Evolutionary conservation across 2,888 invertebrate species (phyloP).

Genomic region (Alcis repandata): DNA sequence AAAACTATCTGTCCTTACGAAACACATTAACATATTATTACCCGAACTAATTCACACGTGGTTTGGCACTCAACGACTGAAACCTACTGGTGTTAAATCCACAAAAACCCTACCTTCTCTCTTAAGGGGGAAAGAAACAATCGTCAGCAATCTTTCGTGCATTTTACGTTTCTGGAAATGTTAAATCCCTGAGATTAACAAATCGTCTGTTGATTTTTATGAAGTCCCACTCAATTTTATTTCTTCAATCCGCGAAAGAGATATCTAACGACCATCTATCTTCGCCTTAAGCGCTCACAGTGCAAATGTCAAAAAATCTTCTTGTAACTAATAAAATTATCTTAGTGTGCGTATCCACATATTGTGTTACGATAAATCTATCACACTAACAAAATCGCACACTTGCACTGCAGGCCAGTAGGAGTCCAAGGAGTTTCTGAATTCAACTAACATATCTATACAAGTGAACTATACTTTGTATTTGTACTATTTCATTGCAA

Average conservation of each 20-base stretch:
- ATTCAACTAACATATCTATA: background rate
- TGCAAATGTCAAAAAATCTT: background rate
- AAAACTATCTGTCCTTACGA: conserved; percentile 54
- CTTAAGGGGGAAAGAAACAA: no score
- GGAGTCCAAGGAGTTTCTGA: background rate
- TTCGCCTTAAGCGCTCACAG: conserved; percentile 44
- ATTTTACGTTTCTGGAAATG: no score
- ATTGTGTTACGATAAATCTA: no score
- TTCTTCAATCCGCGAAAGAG: no score
- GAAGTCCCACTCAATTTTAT: no score
- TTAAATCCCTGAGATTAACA: no score
- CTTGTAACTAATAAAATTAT: background rate
- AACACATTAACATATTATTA: conserved; percentile 48
- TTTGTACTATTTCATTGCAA: conserved; percentile 71
- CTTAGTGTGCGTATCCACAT: background rate
- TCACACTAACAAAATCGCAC: no score
- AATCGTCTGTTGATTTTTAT: no score
- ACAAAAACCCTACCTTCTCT: background rate
- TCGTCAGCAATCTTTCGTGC: no score
- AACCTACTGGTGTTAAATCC: conserved; percentile 12
- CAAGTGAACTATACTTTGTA: conserved; percentile 39
- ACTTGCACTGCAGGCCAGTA: background rate
- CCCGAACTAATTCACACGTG: conserved; percentile 54
- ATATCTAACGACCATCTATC: no score
- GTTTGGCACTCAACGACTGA: conserved; percentile 78